Percentiles rank a stretch among this genome's conserved stretches.
Conservation (phyloP, 2,113 vertebrate species). For the Heterotilapia buettikoferi region DNA sequence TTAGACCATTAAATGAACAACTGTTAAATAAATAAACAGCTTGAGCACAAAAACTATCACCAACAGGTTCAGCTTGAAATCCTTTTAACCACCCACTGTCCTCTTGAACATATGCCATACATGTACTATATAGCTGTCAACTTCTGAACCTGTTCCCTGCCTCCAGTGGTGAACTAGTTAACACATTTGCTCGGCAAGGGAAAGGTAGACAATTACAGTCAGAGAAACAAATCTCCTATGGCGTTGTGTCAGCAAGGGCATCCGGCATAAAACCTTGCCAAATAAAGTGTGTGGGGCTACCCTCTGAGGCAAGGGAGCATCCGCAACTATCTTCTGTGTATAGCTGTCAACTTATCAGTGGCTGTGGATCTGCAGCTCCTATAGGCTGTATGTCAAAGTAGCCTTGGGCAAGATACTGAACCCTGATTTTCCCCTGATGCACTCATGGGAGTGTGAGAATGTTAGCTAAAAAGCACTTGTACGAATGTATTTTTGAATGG, state of each 20-base stretch:
- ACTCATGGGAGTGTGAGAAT: not conserved
- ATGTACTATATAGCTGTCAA: not conserved
- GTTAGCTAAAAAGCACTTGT: not conserved
- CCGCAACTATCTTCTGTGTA: not conserved
- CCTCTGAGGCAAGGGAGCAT: not conserved
- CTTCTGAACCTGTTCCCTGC: not conserved
- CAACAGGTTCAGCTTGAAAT: not conserved
- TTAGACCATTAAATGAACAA: not conserved
- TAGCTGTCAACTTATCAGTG: not conserved
- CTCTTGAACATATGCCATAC: not conserved
- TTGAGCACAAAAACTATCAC: not conserved
- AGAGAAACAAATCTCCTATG: not conserved
- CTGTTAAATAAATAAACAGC: not conserved
- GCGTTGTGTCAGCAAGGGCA: not conserved
- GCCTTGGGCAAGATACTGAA: not conserved
- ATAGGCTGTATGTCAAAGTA: not conserved
- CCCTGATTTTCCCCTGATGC: not conserved
- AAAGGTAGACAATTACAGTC: not conserved
- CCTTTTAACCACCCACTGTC: not conserved
- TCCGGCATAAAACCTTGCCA: not conserved
- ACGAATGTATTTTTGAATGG: not conserved
- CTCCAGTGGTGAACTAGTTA: not conserved
- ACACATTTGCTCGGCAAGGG: not conserved
- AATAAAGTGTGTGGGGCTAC: not conserved
- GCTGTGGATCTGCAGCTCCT: not conserved